A percentile compares a stretch with the other conserved stretches of the same genome.
Evolutionary conservation across 1,140 invertebrate genomes (phyloP).

Genomic region (Drosophila kanapiae): DNA sequence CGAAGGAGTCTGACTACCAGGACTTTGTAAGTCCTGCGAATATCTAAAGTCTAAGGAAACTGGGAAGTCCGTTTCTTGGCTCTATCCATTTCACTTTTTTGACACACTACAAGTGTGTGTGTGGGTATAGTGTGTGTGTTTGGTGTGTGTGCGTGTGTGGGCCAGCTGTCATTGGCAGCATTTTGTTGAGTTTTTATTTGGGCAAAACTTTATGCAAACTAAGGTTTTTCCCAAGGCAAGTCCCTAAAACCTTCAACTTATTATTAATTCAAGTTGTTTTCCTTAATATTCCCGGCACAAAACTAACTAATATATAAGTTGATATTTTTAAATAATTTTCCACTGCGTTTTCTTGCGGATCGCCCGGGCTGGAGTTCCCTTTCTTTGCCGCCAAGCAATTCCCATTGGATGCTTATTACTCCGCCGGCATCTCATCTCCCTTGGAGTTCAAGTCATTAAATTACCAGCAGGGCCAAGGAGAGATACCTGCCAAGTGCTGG

Average conservation of each 20-base stretch:
- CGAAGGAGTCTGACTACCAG: not conserved
- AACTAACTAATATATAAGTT: not conserved
- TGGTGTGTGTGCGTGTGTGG: not conserved
- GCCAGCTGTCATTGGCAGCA: conserved; percentile 2
- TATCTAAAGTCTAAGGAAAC: conserved; percentile 8
- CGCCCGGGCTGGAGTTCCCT: too few species aligned
- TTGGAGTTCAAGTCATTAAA: conserved; percentile 69
- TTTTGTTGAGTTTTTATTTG: not conserved
- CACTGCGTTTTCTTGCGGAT: too few species aligned
- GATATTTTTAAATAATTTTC: not conserved
- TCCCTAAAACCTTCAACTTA: not conserved
- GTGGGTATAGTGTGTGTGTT: too few species aligned
- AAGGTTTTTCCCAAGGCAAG: not conserved
- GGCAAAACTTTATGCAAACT: not conserved
- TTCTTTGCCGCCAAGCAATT: not conserved
- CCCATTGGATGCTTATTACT: conserved; percentile 2
- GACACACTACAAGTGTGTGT: not conserved
- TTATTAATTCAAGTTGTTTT: not conserved
- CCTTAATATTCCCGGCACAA: not conserved
- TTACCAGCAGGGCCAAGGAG: conserved; percentile 48
- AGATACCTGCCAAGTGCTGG: conserved; percentile 26
- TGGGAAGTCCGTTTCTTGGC: not conserved
- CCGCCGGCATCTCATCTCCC: not conserved
- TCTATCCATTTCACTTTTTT: conserved; percentile 7
- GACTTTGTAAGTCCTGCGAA: not conserved